Base-by-base conservation (phyloP, 2,888 invertebrate genomes). In the Celastrina argiolus region DNA sequence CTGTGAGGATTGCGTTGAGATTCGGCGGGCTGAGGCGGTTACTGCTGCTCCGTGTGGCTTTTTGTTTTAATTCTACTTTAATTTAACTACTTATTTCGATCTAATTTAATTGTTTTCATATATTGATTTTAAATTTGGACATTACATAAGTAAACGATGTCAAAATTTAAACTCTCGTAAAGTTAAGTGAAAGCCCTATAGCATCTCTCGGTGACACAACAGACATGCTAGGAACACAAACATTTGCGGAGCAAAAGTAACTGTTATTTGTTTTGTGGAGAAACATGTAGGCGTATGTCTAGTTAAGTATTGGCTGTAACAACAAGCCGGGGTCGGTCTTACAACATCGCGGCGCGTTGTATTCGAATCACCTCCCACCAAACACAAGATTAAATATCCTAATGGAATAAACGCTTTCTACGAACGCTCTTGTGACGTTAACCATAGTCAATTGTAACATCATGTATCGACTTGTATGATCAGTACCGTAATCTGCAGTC, bases 1-100 rank as follows among this genome's bases (percentile, higher is more conserved):
- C 82, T 80, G 81, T 77, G 81, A 84, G 81, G 80, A 77, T 75
- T 80, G 81, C 83, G 76, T 81, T 80, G 82, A 82, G 83, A 79
- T 74, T 73, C 69, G 76, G 78, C 76, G 76, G 76, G 79, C 78
- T 71, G 75, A 74, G 79, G 75, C 71, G 75, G 72, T 71, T 67
- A 69, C 69, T 69, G 69, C 67, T 67, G 69, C 67, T 66, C 58
- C 66, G 45, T 42, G 66, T 22, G 66, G 41, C 2, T 28, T 16
- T 22, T 14, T 14, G 18, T 61, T 61, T 22, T 2, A 14, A 61
- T 14, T 18, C 10, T 3, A 10, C 14, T 34, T 22, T 1, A 36
- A 8, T 61, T 61, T 18, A 18, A 2, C 1, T 12, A 61, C 18
- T 1, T 22, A 10, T 12, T 28, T 18, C 28, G 26, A 18, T 1